Evolutionary conservation across 2,113 vertebrate species (phyloP), one percentile per base, ranked within the genome.

Genomic region (Cyprichromis sp.): DNA sequence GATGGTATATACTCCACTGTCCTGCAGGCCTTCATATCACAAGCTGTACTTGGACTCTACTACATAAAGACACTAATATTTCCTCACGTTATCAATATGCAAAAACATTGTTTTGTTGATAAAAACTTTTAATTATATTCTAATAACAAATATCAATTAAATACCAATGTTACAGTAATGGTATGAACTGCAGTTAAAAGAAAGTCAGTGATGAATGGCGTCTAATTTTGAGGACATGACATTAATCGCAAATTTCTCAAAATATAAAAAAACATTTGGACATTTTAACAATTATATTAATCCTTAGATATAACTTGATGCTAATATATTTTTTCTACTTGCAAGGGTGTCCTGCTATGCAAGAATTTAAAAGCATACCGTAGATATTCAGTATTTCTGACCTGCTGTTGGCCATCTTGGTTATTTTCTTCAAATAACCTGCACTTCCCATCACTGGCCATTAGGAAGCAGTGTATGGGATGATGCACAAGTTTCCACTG

Each of bases 201-300:
- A 21, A 38, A 66, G 19, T n/a, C 61, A 21, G 0, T 68, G 34
- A 38, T 68, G 34, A 12, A 1, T 0, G 61, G 34, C 1, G 4
- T 66, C 31, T 9, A n/a, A 38, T 38, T 66, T 66, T 36, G 61
- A 38, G 34, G 19, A 66, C 61, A 0, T n/a, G 11, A 21, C 17
- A 66, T 66, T 66, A n/a, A 66, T 38, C 2, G 0, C 19, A 68
- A 38, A 68, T 21, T 21, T 68, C 61, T 38, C 34, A 68, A 36
- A 66, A 13, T 38, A 0, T 38, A 3, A 66, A 68, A 38, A 59
- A 38, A 13, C 5, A 13, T 21, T 21, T 21, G 34, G 63, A 68
- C 19, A 38, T 68, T 21, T 38, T 38, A 68, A 13, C 34, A 66
- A 38, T 66, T 68, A 68, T 38, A 68, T 13, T 21, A 38, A 38